phyloP scores from a whole-genome alignment of 2,113 vertebrate species.

The Pachycephala philippinensis region DNA sequence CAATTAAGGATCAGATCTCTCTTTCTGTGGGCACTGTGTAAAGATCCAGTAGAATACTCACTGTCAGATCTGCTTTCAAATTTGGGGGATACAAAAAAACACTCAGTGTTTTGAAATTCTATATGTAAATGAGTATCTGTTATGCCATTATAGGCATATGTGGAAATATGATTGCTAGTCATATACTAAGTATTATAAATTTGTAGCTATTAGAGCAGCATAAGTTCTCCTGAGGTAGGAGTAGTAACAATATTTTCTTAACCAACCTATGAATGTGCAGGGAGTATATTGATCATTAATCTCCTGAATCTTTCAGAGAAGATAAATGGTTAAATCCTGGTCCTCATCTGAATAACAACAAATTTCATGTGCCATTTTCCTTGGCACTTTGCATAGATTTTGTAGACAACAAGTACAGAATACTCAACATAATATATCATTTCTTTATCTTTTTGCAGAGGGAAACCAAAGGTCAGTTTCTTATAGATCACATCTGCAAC shows the following conservation, averaged over 20 bases:
- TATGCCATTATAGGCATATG: neutral
- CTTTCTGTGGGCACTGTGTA: neutral
- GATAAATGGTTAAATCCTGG: neutral
- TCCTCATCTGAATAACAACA: neutral
- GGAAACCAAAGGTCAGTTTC: constrained; percentile 96
- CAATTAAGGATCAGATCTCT: neutral
- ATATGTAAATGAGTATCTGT: neutral
- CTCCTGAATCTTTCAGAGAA: neutral
- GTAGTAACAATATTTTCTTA: neutral
- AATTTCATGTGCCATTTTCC: neutral
- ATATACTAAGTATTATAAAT: neutral
- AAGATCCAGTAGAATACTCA: neutral
- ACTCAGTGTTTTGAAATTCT: neutral
- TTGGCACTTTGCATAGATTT: neutral
- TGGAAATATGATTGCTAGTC: neutral
- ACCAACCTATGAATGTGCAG: neutral
- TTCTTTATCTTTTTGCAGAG: constrained; percentile 79
- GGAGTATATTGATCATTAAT: neutral
- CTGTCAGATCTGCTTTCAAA: neutral
- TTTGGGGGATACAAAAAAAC: neutral
- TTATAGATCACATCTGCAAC: constrained; percentile 96
- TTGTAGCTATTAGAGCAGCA: neutral
- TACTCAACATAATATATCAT: neutral
- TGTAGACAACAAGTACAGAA: neutral
- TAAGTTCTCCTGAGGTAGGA: neutral